phyloP scores from a whole-genome alignment of 1,140 invertebrate species.

The Aporrectodea caliginosa region DNA sequence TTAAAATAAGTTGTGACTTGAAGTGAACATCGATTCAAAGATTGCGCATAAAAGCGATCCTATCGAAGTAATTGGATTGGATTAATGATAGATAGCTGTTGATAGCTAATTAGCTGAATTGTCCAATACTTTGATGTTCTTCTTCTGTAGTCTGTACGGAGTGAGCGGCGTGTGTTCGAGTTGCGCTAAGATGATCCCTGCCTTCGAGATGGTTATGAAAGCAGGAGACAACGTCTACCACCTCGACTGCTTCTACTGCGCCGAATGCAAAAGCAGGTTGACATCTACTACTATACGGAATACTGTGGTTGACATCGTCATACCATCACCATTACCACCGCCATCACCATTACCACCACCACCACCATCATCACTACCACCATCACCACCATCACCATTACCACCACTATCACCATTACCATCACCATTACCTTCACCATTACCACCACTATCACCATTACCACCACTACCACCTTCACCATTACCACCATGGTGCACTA shows the following conservation, averaged over 20 bases:
- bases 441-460: too few relatives aligned
- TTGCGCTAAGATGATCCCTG: slow-evolving; percentile 80
- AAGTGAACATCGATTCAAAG: too few relatives aligned
- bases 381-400: neutral
- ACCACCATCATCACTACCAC: too few relatives aligned
- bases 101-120: too few relatives aligned
- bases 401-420: neutral
- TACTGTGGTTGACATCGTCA: neutral
- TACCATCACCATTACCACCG: neutral
- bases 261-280: slow-evolving; percentile 91
- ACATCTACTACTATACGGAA: too few relatives aligned
- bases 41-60: too few relatives aligned
- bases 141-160: slow-evolving; percentile 81
- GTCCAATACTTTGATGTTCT: too few relatives aligned
- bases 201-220: slow-evolving; percentile 96
- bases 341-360: neutral
- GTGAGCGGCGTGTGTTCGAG: slow-evolving; percentile 86
- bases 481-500: too few relatives aligned
- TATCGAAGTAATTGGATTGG: too few relatives aligned
- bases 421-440: neutral
- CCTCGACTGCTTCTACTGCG: slow-evolving; percentile 92
- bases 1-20: too few relatives aligned
- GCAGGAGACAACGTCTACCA: slow-evolving; percentile 93
- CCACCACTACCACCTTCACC: too few relatives aligned
- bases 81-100: too few relatives aligned